Base-by-base conservation (phyloP, 1,140 invertebrate species). In the Dendrolimus kikuchii region DNA sequence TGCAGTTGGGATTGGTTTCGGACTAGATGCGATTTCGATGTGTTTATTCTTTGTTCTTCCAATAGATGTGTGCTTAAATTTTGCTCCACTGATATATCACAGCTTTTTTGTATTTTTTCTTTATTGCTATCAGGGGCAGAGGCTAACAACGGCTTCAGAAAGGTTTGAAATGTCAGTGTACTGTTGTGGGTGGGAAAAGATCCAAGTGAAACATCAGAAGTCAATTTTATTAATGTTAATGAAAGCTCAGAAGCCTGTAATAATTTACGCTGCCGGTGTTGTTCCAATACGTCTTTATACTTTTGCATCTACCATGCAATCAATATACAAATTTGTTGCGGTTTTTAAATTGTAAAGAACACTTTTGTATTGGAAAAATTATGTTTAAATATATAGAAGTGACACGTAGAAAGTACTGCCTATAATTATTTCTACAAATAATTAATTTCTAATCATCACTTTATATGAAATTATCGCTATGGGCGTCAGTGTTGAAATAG, bases 141-240 rank as follows among this genome's bases (percentile, higher is more conserved):
- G 63, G 42, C 55, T 75, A 46, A 63, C 56, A 3, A 66, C 61
- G 36, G 67, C 67, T 5, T 59, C 70, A 6, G 61, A 73, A 42
- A 60, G 51, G 45, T 62, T 72, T 37, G 63, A 75, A 50, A 61
- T 40, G 38, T 62, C 70, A 2, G 56, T 73, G 6, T 75, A 75
- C 37, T 62, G 55, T 46, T 68, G 70, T 41, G 68, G 70, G 8
- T 75, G 72, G 71, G 62, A 74, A 54, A 64, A 60, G n/a, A 68
- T 66, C 42, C 51, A 38, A n/a, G 56, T 55, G 7, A 47, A 54
- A 39, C 49, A 68, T 6, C 62, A 55, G 39, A 64, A 57, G 50
- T 45, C 53, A 47, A 52, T 70, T n/a, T 39, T 64, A 2, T 49
- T 70, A 9, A 70, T 68, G 53, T 55, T 73, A 51, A 65, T 48